Evolutionary conservation across 2,888 invertebrate genomes (phyloP), one percentile per base, ranked within the genome.

Genomic region (Amphipoea oculea): DNA sequence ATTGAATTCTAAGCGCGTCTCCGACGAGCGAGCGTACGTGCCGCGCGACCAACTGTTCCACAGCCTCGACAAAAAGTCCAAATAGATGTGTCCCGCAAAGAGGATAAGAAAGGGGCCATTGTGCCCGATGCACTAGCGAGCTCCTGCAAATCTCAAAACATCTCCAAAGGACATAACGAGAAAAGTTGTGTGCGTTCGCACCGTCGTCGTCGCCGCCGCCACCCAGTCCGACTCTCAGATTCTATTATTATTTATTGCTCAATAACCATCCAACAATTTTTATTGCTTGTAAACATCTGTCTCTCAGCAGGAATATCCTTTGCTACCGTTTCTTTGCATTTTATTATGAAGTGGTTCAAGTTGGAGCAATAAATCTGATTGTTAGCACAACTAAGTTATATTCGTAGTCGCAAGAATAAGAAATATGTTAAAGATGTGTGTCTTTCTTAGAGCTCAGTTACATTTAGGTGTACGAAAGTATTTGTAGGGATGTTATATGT

Each of bases 1-100:
- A 96, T 95, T 95, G 95, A 95, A 96, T 96, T 96, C 96, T 90
- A 92, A 93, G 93, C 95, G 95, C 94, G 95, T 95, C 91, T 90
- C 81, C 92, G 91, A 90, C 91, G 92, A 93, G 93, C 92, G 92
- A 93, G 90, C 88, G 94, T 93, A 96, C 96, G 96, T 96, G 96
- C 90, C 89, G 77, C 90, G 91, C 94, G 94, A 94, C 94, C 94
- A 92, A 93, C 93, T 92, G 93, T 92, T 94, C 91, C 86, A 90
- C 87, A 92, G 92, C 91, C 91, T 91, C 91, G 85, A 92, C 92
- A 95, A 95, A 95, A 95, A 95, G 92, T 94, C 91, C 86, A 93
- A 95, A 95, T 94, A 93, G 92, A 95, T 91, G 92, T 93, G 91
- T 94, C 89, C 90, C 91, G 90, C 93, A 94, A 93, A 93, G 91